These are phyloP conservation scores for Pandemis cinnamomeana DNA, from an alignment of 2,888 invertebrate species.

Conservation along the genomic window DNA sequence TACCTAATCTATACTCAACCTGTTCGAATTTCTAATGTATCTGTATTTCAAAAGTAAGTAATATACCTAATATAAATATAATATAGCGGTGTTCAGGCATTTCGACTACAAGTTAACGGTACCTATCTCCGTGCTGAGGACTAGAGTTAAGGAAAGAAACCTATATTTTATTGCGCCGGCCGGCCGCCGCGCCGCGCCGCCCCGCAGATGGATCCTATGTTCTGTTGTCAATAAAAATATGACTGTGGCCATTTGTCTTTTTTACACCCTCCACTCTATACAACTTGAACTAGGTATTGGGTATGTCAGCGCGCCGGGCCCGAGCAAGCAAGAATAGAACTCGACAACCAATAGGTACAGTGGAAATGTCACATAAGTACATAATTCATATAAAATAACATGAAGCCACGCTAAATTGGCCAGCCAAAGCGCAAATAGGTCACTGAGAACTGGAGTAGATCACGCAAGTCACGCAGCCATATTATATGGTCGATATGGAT, in stretches of 20 bases:
- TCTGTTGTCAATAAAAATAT: conserved; percentile 77
- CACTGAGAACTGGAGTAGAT: no score
- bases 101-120: conserved; percentile 27
- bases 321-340: no score
- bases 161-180: conserved; percentile 18
- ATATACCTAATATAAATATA: background rate
- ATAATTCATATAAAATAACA: no score
- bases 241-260: conserved; percentile 51
- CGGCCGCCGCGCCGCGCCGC: conserved; percentile 11
- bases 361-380: no score
- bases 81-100: conserved; percentile 32
- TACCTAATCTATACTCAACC: conserved; percentile 7
- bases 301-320: no score
- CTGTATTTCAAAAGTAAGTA: conserved; percentile 21
- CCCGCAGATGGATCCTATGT: conserved; percentile 61
- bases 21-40: conserved; percentile 36
- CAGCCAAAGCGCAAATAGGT: no score
- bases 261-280: conserved; percentile 23
- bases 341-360: no score
- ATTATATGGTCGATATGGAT: no score
- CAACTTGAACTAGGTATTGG: no score
- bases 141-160: conserved; percentile 27
- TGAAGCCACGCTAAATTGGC: no score
- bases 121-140: conserved; percentile 21
- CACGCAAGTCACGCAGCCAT: no score